Conservation (phyloP, 2,888 invertebrate species). For the Coremacera marginata region DNA sequence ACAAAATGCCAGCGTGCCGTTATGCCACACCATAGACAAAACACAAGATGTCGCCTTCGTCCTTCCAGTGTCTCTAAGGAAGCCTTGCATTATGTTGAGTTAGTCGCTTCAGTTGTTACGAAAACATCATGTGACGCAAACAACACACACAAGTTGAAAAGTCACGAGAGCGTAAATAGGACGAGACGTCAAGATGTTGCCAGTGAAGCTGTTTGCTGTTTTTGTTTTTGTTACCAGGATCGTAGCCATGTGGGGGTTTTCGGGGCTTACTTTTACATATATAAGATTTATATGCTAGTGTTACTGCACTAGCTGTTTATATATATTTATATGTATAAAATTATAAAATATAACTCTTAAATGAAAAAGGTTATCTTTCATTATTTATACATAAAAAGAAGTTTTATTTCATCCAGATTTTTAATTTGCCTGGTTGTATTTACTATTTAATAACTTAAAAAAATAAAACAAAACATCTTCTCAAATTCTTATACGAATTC, state of each 20-base stretch:
- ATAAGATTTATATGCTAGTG: no score
- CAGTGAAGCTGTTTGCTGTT: neutral
- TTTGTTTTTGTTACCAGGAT: neutral
- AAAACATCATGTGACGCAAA: neutral
- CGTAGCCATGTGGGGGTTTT: no score
- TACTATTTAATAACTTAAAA: no score
- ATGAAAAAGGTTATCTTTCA: no score
- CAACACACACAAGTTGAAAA: constrained; percentile 18
- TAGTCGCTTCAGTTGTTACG: constrained; percentile 19
- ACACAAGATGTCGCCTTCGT: constrained; percentile 8
- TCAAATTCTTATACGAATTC: no score
- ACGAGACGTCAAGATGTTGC: neutral
- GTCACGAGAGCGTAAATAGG: constrained; percentile 9
- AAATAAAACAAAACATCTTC: no score
- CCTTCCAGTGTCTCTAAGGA: constrained; percentile 26
- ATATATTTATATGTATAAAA: no score
- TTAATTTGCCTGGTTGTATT: neutral
- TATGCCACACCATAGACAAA: neutral
- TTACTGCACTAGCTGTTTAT: no score
- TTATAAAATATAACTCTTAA: no score
- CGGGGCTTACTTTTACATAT: no score
- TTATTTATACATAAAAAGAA: no score
- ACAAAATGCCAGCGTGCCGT: constrained; percentile 32
- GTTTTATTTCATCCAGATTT: no score
- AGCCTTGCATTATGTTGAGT: constrained; percentile 21